Evolutionary conservation across 53 echinoderm and acorn worm species (phyloP), one percentile per base, ranked within the genome.

Genomic region (Arbacia lixula): DNA sequence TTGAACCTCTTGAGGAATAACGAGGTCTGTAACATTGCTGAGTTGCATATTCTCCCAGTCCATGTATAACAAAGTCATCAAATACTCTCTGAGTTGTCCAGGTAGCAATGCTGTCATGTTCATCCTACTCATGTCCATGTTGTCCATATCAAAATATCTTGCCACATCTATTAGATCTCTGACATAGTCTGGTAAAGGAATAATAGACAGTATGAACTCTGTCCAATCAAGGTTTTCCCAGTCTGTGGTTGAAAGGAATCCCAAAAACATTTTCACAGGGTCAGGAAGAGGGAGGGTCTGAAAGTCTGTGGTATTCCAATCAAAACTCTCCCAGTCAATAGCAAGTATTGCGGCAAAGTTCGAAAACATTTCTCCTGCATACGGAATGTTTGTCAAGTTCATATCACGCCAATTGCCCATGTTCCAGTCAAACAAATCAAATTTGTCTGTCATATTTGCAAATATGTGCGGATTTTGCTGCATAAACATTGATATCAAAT

Each of bases 81-180:
- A 4, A 52, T 53, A 74, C 52, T 74, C 35, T 52, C 53, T 50
- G 51, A 50, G 52, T 74, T 74, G 30, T 14, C 33, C 31, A 3
- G 73, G 73, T 10, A 74, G 74, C 30, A 74, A 20, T 28, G 74
- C 34, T 1, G 74, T 74, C 53, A 74, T 74, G 33, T 74, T 74
- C 53, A 74, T 74, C 33, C 19, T 20, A 35, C 5, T 34, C 4
- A 74, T 19, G 21, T 50, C 35, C 14, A 74, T 20, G 20, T 74
- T 46, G 4, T 33, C 14, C 74, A 50, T 51, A 34, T 74, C 30
- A 31, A 74, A 74, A 31, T 74, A 14, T 1, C 12, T 74, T 74
- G 53, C 74, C 74, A 74, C 52, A 16, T 50, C 50, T 53, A 74
- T 74, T 24, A 22, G 52, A 3, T 33, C 35, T 46, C 46, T 74